Evolutionary conservation across 2,113 vertebrate species (phyloP).

Genomic region (Laticauda colubrina): DNA sequence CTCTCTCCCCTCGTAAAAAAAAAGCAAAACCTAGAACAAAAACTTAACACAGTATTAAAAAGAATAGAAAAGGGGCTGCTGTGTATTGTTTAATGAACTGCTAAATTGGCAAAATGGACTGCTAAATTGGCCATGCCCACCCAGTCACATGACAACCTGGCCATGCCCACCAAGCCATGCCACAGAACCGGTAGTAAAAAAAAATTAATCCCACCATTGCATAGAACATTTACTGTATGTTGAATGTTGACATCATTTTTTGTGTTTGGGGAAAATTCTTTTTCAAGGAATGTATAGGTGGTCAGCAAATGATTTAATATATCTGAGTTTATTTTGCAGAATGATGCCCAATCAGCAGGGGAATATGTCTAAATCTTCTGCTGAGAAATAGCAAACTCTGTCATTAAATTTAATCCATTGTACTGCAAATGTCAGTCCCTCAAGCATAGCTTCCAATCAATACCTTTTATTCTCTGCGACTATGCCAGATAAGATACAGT

Average conservation of each 20-base stretch:
- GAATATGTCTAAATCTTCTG: slow-evolving; percentile 54
- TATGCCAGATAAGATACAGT: slow-evolving; percentile 49
- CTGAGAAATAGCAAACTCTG: slow-evolving; percentile 42
- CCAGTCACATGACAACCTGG: too few species aligned
- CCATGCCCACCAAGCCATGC: too few species aligned
- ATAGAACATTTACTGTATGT: background rate
- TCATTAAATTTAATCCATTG: slow-evolving; percentile 56
- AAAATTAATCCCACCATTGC: too few species aligned
- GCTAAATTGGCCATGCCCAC: too few species aligned
- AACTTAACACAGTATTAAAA: too few species aligned
- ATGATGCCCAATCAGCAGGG: slow-evolving; percentile 35
- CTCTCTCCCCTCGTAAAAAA: too few species aligned
- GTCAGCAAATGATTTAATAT: slow-evolving; percentile 59
- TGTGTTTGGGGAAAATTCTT: slow-evolving; percentile 3
- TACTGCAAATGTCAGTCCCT: slow-evolving; percentile 53
- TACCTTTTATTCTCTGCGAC: slow-evolving; percentile 39
- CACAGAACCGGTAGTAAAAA: too few species aligned
- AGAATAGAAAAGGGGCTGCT: too few species aligned
- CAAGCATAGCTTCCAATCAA: slow-evolving; percentile 56
- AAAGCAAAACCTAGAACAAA: too few species aligned
- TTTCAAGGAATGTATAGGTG: slow-evolving; percentile 29
- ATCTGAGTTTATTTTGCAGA: slow-evolving; percentile 58
- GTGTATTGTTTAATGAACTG: too few species aligned
- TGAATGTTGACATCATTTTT: slow-evolving; percentile 5
- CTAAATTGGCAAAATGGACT: too few species aligned